Base-by-base conservation (phyloP, 2,797 vertebrate genomes). In the Sebastes melanostomus region DNA sequence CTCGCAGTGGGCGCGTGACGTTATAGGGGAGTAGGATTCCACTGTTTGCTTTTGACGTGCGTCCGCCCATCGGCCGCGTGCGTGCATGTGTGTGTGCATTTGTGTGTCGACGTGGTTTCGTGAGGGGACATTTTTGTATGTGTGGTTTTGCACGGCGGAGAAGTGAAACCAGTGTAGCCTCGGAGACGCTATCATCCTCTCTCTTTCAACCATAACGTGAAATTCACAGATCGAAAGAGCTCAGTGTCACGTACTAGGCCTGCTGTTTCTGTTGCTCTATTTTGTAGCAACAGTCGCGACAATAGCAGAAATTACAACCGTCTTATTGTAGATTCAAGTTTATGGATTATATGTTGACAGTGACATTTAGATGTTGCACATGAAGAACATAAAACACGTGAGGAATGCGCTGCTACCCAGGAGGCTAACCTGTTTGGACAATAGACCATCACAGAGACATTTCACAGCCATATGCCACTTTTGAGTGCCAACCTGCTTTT, bases 161-260 rank as follows among this genome's bases (percentile, higher is more conserved):
- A 94, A 94, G 82, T 90, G 94, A 94, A 95, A 95, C 94, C 79
- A 73, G 62, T 12, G 70, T 87, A 79, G 89, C 86, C 85, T 85
- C 80, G 79, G 84, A 87, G 82, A 71, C 75, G 36, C 81, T 87
- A 66, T 70, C 71, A 62, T 83, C 69, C 62, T 87, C 72, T 80
- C 76, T 88, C 71, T 70, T 70, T 79, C 77, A 77, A 78, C 75
- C 69, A 78, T 61, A 79, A 65, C n/a, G 11, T 42, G 71, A 87
- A 80, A 77, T 75, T 80, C 65, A 66, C 25, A 76, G 67, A 84
- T 61, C 7, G 13, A 88, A 88, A 88, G 60, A 73, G 29, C 69
- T 68, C 18, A 0, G 0, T 72, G 70, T 77, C 83, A 73, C 77
- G 4, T 38, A 75, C 65, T 79, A 62, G n/a, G 63, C 9, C 67